Evolutionary conservation across 1,140 invertebrate species (phyloP), one percentile per base, ranked within the genome.

Genomic region (Apis cerana): DNA sequence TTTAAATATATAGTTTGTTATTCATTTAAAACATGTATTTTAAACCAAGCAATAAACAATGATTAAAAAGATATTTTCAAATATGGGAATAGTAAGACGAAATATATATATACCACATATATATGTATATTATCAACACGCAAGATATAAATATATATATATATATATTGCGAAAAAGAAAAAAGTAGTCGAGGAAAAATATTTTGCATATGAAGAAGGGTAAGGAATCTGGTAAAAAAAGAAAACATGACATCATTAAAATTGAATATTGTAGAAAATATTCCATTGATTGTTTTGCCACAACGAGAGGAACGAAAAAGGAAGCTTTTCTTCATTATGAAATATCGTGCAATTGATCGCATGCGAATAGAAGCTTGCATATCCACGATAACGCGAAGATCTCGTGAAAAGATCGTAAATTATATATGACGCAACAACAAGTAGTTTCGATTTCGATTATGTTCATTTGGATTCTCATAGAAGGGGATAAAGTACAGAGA

Each of bases 301-400:
- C 70, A 27, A n/a, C 43, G 54, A 75, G 50, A 48, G 50, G n/a
- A 67, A 69, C 23, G 54, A 17, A 58, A 52, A 48, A 33, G 54
- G 65, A 83, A 83, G 67, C 59, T 56, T 68, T 56, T 71, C 59
- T 68, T 54, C 54, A n/a, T 84, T 33, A 23, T 43, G 72, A 74
- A 81, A 48, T 69, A 59, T 75, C 86, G 68, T 88, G 87, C 88
- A 88, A 64, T 19, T 72, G 71, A 79, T 81, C 64, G 43, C 88
- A 88, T 89, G 86, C 88, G 33, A 82, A 67, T 79, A 65, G 65
- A 85, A 86, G 58, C 82, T 77, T 79, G 58, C 77, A 82, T 27
- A 70, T 72, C 74, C 50, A 82, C 54, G 50, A 23, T 59, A 27
- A 59, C 33, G 59, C 58, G 58, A 78, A 4, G n/a, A 54, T 62